Evolutionary conservation across 2,113 vertebrate genomes (phyloP).

Genomic region (Empidonax alnorum): DNA sequence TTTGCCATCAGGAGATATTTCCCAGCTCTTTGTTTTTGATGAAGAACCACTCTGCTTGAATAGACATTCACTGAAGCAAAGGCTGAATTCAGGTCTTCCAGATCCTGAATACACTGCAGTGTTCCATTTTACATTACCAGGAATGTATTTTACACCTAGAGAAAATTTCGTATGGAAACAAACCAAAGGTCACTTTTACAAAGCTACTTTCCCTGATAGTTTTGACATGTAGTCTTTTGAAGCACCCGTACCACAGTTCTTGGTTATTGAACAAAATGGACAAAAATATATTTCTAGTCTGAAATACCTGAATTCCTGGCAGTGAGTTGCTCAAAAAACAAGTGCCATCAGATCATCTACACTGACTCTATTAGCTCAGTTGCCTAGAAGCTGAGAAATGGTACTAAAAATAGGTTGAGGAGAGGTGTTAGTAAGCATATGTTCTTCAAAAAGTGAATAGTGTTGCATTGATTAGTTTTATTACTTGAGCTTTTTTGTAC

Average conservation of each 20-base stretch:
- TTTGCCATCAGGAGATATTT: background rate
- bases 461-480: background rate
- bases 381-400: background rate
- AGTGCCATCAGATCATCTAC: background rate
- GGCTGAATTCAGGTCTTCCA: background rate
- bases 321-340: background rate
- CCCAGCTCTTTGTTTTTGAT: background rate
- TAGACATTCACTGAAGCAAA: background rate
- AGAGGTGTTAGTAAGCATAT: background rate
- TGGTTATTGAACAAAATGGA: background rate
- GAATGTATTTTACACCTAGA: background rate
- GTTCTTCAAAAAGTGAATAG: background rate
- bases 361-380: background rate
- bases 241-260: background rate
- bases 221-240: background rate
- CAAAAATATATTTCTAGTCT: background rate
- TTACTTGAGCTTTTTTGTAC: background rate
- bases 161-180: background rate
- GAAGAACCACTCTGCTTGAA: background rate
- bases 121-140: background rate
- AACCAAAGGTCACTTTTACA: background rate
- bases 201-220: background rate
- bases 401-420: background rate
- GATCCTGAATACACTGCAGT: background rate
- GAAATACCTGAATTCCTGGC: background rate